These are phyloP conservation scores for Capitulum mitella DNA, from an alignment of 2,888 invertebrate species.

Conservation along the genomic window DNA sequence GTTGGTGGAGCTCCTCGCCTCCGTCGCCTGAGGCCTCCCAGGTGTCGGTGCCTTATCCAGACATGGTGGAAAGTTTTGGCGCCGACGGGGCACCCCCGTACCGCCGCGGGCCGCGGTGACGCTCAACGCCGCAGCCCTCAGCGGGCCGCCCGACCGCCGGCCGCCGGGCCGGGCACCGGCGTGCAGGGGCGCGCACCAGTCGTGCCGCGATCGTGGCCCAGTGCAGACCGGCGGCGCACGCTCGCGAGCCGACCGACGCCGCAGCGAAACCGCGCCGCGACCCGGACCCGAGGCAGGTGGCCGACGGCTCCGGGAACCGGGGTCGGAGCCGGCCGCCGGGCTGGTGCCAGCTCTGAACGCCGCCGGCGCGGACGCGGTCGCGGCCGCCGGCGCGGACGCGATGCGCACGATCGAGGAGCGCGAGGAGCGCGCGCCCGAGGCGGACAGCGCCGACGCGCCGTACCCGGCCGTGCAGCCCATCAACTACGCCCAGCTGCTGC, in stretches of 20 bases:
- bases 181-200: neutral
- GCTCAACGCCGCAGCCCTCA: too few species aligned
- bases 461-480: neutral
- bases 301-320: too few species aligned
- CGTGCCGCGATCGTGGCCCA: neutral
- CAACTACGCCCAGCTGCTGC: conserved; percentile 22
- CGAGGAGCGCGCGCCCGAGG: neutral
- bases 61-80: too few species aligned
- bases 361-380: too few species aligned
- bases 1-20: too few species aligned
- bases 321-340: neutral
- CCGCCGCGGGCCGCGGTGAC: too few species aligned
- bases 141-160: neutral
- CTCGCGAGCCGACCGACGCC: too few species aligned
- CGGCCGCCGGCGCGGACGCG: neutral
- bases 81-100: too few species aligned
- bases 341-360: neutral
- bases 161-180: neutral
- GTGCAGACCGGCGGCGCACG: neutral
- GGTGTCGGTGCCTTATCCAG: too few species aligned
- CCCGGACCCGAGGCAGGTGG: neutral
- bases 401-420: conserved; percentile 1
- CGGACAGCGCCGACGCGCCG: neutral
- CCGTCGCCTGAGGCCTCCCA: too few species aligned
- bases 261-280: neutral